Percentiles rank a stretch among this genome's conserved stretches.
Evolutionary conservation across 1,140 invertebrate genomes (phyloP).

Genomic region (Aphis craccivora): DNA sequence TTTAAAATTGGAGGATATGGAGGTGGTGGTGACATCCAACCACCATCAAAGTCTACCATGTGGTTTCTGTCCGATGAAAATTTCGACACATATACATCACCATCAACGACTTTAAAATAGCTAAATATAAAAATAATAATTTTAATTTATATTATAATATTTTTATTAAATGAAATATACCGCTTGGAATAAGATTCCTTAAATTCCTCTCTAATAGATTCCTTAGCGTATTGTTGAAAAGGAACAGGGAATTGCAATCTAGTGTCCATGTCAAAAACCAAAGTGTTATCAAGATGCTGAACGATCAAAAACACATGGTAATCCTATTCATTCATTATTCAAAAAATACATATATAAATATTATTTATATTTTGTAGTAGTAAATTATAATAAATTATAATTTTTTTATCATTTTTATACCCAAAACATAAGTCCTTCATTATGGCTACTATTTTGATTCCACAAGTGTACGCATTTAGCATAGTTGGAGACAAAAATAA

Average conservation of each 20-base stretch:
- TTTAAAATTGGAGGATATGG: conserved; percentile 55
- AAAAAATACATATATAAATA: background rate
- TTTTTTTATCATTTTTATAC: conserved; percentile 1
- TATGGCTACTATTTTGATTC: conserved; percentile 42
- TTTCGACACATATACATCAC: conserved; percentile 12
- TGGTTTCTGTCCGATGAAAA: conserved; percentile 58
- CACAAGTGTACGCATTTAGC: conserved; percentile 48
- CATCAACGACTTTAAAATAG: conserved; percentile 48
- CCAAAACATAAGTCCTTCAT: conserved; percentile 44
- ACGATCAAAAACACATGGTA: conserved; percentile 56
- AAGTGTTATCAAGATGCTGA: conserved; percentile 38
- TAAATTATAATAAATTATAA: background rate
- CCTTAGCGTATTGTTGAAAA: conserved; percentile 38
- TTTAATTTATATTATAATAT: background rate
- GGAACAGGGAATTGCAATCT: conserved; percentile 51
- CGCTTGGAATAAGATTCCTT: background rate
- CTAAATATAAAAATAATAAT: background rate
- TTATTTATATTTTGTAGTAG: background rate
- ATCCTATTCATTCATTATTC: conserved; percentile 35
- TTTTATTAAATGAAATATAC: conserved; percentile 31
- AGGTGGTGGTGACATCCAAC: conserved; percentile 55
- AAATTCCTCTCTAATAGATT: conserved; percentile 47
- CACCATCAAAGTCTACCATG: conserved; percentile 10
- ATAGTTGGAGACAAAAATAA: conserved; percentile 39
- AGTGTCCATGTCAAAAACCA: conserved; percentile 55